Conservation (phyloP, 2,797 vertebrate genomes). For the Danio aesculapii region DNA sequence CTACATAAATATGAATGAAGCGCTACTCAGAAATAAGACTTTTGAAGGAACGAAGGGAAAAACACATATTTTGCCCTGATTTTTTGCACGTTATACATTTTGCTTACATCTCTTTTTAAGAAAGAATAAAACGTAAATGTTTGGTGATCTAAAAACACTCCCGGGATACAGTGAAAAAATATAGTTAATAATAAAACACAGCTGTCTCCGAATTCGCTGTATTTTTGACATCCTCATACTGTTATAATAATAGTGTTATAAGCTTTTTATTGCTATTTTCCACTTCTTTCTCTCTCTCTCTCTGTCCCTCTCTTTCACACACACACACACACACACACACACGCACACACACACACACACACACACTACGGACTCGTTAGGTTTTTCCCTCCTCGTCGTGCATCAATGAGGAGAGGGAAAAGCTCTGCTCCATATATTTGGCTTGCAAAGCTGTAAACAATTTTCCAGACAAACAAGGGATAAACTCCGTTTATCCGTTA, state of each 20-base stretch:
- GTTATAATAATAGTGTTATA: neutral
- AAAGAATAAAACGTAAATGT: neutral
- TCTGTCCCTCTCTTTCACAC: neutral
- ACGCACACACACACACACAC: neutral
- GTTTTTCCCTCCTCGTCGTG: constrained; percentile 1
- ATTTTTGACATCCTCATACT: neutral
- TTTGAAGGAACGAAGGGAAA: neutral
- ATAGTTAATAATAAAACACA: neutral
- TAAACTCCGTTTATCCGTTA: constrained; percentile 13
- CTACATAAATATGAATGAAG: neutral
- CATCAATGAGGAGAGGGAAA: neutral
- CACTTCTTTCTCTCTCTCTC: too few relatives aligned
- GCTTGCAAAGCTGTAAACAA: neutral
- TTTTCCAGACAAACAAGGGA: constrained; percentile 7
- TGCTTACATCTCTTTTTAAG: neutral
- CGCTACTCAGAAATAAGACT: neutral
- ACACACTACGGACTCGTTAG: neutral
- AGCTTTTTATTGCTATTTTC: neutral
- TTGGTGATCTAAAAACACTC: neutral
- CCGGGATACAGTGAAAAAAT: neutral
- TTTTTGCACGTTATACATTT: neutral
- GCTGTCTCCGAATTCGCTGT: neutral
- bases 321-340: neutral
- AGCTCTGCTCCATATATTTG: constrained; percentile 10
- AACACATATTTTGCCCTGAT: neutral